These are phyloP conservation scores for Argopecten irradians DNA, from an alignment of 1,140 invertebrate genomes.

Conservation along the genomic window DNA sequence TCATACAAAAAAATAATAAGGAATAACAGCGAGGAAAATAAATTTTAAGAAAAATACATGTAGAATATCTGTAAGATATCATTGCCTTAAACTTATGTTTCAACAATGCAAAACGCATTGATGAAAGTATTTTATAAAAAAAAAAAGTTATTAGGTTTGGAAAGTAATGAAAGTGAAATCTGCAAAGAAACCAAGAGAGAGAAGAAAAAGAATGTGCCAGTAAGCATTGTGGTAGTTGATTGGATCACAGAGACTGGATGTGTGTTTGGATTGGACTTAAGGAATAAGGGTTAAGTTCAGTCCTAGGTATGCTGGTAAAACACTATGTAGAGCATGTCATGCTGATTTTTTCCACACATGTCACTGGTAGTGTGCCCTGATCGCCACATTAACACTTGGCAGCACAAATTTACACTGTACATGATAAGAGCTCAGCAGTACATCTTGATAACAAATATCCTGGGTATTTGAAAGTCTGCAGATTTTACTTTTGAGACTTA, in stretches of 20 bases:
- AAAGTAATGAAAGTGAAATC: not conserved
- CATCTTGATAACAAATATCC: conserved; percentile 22
- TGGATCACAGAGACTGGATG: not conserved
- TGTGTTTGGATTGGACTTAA: not conserved
- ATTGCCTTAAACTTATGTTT: no score
- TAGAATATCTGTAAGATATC: not conserved
- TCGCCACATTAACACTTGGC: not conserved
- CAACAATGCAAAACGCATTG: no score
- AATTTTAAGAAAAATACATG: not conserved
- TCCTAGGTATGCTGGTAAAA: not conserved
- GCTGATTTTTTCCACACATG: not conserved
- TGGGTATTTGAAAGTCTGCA: not conserved
- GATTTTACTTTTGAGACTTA: not conserved
- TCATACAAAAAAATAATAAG: not conserved
- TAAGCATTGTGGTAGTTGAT: not conserved
- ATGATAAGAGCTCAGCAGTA: not conserved
- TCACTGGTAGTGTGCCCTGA: not conserved
- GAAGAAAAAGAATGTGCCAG: not conserved
- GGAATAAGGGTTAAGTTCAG: not conserved
- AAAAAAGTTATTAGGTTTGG: not conserved
- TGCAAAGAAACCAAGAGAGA: not conserved
- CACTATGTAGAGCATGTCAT: not conserved
- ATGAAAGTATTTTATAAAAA: no score
- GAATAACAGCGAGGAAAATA: not conserved
- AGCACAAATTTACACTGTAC: not conserved